Percentiles rank a stretch among this genome's conserved stretches.
These are phyloP conservation scores for Sebastes baramenuke DNA, from an alignment of 2,797 vertebrate species.

Conservation along the genomic window DNA sequence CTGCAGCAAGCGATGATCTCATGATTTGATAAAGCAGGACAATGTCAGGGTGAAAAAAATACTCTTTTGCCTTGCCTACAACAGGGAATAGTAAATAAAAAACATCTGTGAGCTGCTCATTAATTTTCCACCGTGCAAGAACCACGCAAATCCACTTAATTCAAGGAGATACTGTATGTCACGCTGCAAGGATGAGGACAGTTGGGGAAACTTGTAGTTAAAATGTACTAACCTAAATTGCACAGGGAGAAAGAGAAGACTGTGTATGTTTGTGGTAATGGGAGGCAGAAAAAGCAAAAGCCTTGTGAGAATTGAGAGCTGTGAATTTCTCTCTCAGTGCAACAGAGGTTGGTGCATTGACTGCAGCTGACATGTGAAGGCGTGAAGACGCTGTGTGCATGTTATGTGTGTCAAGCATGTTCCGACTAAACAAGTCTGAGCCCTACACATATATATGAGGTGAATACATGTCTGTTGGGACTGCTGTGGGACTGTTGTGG, in stretches of 20 bases:
- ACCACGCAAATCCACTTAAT: neutral
- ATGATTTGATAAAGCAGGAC: constrained; percentile 31
- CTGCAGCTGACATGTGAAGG: constrained; percentile 27
- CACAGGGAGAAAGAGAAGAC: neutral
- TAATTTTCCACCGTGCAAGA: neutral
- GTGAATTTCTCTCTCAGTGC: constrained; percentile 21
- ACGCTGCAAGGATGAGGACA: neutral
- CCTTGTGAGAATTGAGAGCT: constrained; percentile 32
- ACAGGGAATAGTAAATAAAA: neutral
- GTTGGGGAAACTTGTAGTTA: neutral
- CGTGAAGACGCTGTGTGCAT: constrained; percentile 37
- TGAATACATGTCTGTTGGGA: constrained; percentile 33
- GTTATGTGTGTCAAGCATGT: constrained; percentile 5
- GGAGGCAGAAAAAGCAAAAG: neutral
- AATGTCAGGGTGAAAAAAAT: neutral
- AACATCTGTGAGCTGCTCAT: neutral
- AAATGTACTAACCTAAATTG: constrained; percentile 10
- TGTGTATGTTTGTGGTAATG: neutral
- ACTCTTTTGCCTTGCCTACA: neutral
- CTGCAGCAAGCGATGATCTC: constrained; percentile 30
- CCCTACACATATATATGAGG: constrained; percentile 1
- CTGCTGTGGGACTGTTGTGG: neutral
- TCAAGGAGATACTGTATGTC: neutral
- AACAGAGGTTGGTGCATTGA: constrained; percentile 10
- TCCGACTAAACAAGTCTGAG: neutral